Percentiles rank a stretch among this genome's conserved stretches.
Evolutionary conservation across 2,888 invertebrate genomes (phyloP).

Genomic region (Dugesia japonica): DNA sequence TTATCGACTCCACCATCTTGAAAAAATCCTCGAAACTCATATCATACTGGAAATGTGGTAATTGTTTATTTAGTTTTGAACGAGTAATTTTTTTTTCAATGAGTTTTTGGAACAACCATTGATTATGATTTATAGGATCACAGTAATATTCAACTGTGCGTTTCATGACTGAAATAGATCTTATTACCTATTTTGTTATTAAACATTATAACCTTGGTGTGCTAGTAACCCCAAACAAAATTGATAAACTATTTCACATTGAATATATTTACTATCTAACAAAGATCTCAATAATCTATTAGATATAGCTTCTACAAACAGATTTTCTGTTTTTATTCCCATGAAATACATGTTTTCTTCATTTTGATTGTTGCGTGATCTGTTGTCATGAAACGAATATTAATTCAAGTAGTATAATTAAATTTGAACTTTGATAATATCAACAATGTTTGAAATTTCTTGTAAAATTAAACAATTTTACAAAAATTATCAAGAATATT

Average conservation of each 20-base stretch:
- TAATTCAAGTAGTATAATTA: no score
- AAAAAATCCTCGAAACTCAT: conserved; percentile 15
- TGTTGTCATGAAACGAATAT: no score
- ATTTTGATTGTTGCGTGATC: not conserved
- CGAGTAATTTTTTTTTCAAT: not conserved
- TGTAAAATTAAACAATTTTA: no score
- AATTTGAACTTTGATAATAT: no score
- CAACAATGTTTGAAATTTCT: no score
- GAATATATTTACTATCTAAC: not conserved
- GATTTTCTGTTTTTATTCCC: not conserved
- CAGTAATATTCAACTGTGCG: not conserved
- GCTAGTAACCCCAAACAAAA: not conserved
- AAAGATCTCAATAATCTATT: not conserved
- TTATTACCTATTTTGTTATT: not conserved
- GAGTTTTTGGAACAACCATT: not conserved
- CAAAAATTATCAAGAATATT: no score
- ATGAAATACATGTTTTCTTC: conserved; percentile 9
- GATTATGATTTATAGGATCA: not conserved
- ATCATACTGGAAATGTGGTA: conserved; percentile 9
- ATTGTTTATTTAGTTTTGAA: not conserved
- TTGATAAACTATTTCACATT: not conserved
- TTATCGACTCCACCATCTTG: not conserved
- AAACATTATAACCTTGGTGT: not conserved
- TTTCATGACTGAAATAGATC: not conserved
- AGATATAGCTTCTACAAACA: not conserved